phyloP scores from a whole-genome alignment of 1,140 invertebrate species.

The Aphis gossypii region DNA sequence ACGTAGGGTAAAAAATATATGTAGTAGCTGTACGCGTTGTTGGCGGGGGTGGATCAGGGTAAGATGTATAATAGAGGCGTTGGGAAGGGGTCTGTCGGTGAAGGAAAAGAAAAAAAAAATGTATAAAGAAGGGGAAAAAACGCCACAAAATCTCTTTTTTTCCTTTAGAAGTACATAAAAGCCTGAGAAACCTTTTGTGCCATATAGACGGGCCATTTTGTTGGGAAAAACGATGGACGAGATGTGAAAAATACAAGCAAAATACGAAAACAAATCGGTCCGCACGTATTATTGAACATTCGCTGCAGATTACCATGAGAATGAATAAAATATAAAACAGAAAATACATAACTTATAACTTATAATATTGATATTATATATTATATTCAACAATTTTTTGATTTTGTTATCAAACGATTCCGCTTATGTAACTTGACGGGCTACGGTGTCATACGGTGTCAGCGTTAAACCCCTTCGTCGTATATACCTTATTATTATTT shows the following conservation, averaged over 20 bases:
- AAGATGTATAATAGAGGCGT: neutral
- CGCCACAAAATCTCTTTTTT: neutral
- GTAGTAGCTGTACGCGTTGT: neutral
- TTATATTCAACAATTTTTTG: neutral
- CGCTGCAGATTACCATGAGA: neutral
- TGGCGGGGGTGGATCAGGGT: neutral
- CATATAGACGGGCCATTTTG: neutral
- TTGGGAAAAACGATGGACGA: neutral
- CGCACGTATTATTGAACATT: neutral
- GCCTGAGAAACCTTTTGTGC: neutral
- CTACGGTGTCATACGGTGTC: neutral
- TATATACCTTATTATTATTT: neutral
- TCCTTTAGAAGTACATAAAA: neutral
- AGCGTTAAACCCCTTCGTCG: neutral
- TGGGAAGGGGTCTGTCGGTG: neutral
- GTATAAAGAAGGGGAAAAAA: neutral
- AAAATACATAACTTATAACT: neutral
- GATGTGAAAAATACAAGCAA: neutral
- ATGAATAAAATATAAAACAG: neutral
- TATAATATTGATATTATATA: neutral
- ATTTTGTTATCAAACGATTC: neutral
- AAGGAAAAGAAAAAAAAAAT: neutral
- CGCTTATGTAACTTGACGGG: neutral
- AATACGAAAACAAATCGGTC: conserved; percentile 1
- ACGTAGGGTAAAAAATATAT: neutral